phyloP scores from a whole-genome alignment of 2,888 invertebrate species.

The Ornithoptera priamus region DNA sequence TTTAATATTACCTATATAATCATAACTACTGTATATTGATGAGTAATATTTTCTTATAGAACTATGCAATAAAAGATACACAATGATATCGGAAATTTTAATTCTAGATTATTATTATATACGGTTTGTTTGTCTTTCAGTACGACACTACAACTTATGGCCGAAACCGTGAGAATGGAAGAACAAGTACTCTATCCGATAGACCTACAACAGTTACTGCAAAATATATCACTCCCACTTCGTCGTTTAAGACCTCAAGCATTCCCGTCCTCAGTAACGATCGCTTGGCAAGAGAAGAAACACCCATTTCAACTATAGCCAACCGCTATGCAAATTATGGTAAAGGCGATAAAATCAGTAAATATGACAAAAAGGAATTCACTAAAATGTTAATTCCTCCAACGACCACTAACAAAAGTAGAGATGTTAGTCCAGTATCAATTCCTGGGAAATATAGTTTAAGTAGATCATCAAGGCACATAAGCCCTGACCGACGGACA shows the following conservation, averaged over 20 bases:
- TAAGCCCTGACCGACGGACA: conserved; percentile 73
- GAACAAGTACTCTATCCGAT: conserved; percentile 51
- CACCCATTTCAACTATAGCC: conserved; percentile 65
- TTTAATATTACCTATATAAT: not conserved
- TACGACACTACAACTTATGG: conserved; percentile 68
- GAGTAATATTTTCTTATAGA: not conserved
- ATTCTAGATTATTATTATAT: not conserved
- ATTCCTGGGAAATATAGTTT: conserved; percentile 65
- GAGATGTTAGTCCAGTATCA: conserved; percentile 80
- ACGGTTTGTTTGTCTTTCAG: conserved; percentile 51
- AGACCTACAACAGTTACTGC: conserved; percentile 71
- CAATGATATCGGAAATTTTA: no score
- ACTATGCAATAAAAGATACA: not conserved
- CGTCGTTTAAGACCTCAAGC: conserved; percentile 73
- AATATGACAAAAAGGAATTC: conserved; percentile 75
- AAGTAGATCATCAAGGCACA: conserved; percentile 66
- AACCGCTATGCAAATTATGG: conserved; percentile 67
- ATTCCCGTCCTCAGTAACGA: conserved; percentile 66
- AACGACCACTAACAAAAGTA: conserved; percentile 60
- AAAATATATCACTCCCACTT: conserved; percentile 65
- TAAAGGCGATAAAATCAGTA: conserved; percentile 51
- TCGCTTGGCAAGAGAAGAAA: conserved; percentile 63
- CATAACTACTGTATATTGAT: no score
- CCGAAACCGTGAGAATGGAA: conserved; percentile 57
- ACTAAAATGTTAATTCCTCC: conserved; percentile 64